Base-by-base conservation (phyloP, 1,140 invertebrate genomes). In the Solenopsis fugax region DNA sequence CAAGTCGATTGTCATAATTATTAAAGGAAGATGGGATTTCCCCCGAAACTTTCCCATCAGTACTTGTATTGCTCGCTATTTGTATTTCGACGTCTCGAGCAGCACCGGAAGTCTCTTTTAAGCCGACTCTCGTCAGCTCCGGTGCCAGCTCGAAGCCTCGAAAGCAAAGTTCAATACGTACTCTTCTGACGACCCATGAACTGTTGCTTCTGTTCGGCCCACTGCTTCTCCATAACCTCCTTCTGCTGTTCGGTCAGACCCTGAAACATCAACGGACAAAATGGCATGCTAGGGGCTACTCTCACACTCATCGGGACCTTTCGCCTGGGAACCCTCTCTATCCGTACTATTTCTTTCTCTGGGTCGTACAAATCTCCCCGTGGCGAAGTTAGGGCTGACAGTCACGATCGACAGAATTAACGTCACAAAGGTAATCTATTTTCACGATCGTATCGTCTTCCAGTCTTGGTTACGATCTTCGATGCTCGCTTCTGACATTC, bases 151-250 rank as follows among this genome's bases (percentile, higher is more conserved):
- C 29, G 50, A 54, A 80, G 41, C 10, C 65, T 76, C 86, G 75
- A 78, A 37, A 45, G 18, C 48, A 60, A 12, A 45, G 10, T 45
- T 41, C 4, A 93, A 93, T 94, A 96, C 97, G 96, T 97, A 98
- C 98, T 96, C 96, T 98, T 98, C 95, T 98, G 97, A 93, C 98
- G 97, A 95, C 97, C 97, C 93, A 97, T 97, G 96, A 98, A 98
- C 95, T 98, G 97, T 91, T 97, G 97, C 95, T 97, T 97, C 94
- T 97, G 98, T 94, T 98, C 97, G 91, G 97, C 96, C 98, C 98
- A 99, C 92, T 96, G 95, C 96, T 98, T 98, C 96, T 98, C 98
- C 92, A 96, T 95, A 92, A 94, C 94, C 94, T 98, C 98, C 96
- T 98, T 98, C 95, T 96, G 96, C 93, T 97, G 96, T 92, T 97